Evolutionary conservation across 2,888 invertebrate genomes (phyloP).

Genomic region (Sussaba pulchella): DNA sequence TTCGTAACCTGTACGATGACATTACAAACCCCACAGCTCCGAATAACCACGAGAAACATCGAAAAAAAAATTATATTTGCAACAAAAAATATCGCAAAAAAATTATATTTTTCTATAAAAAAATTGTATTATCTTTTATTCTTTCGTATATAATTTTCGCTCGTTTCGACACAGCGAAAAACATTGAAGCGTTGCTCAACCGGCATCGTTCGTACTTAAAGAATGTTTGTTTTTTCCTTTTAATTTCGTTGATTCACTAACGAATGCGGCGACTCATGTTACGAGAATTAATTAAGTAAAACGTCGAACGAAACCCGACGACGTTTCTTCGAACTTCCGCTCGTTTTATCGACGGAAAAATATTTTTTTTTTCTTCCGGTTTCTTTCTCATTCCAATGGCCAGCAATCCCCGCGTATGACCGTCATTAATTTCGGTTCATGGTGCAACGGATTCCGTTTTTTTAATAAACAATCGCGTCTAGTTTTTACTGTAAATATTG

Average conservation of each 20-base stretch:
- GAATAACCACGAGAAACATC: no score
- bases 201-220: conserved; percentile 47
- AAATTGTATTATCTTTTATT: not conserved
- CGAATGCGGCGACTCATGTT: conserved; percentile 19
- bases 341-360: conserved; percentile 12
- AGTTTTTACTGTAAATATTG: conserved; percentile 75
- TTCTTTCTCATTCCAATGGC: conserved; percentile 23
- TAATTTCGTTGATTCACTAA: not conserved
- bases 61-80: no score
- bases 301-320: not conserved
- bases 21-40: no score
- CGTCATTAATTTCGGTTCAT: no score
- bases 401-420: conserved; percentile 39
- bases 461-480: conserved; percentile 60
- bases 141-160: not conserved
- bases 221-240: conserved; percentile 37
- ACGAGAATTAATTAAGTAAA: not conserved
- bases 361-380: conserved; percentile 42
- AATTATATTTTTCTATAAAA: conserved; percentile 41
- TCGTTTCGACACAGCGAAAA: conserved; percentile 25
- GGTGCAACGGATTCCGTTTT: conserved; percentile 56
- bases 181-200: conserved; percentile 41
- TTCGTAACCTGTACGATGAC: no score
- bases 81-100: no score
- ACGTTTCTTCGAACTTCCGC: conserved; percentile 13